phyloP scores from a whole-genome alignment of 2,888 invertebrate species.

The Trichacis sp. region DNA sequence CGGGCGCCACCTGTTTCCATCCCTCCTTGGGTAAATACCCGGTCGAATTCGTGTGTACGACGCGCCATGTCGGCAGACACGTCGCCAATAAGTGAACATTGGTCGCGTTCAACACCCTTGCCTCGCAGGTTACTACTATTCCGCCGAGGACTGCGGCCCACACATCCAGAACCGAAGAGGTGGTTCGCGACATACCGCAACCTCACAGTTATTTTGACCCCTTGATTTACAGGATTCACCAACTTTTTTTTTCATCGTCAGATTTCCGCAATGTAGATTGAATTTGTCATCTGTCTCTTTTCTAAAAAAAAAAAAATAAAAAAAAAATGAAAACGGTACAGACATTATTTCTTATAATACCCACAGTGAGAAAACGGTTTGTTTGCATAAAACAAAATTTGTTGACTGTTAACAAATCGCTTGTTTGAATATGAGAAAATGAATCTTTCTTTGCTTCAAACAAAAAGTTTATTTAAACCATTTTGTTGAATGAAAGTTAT shows the following conservation, averaged over 20 bases:
- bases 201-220: slow-evolving; percentile 47
- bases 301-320: no score
- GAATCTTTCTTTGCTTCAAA: no score
- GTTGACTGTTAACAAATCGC: no score
- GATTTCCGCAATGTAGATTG: no score
- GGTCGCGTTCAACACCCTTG: slow-evolving; percentile 55
- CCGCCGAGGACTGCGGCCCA: slow-evolving; percentile 38
- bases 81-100: slow-evolving; percentile 69
- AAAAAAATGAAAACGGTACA: no score
- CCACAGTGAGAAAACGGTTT: no score
- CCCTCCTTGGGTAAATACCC: slow-evolving; percentile 28
- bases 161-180: slow-evolving; percentile 33
- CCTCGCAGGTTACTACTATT: slow-evolving; percentile 35
- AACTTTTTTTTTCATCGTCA: slow-evolving; percentile 21
- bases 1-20: slow-evolving; percentile 66
- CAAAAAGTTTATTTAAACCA: no score
- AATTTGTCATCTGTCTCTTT: no score
- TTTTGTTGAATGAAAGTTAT: no score
- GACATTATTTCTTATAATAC: no score
- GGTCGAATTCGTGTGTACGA: slow-evolving; percentile 41
- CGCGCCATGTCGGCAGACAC: slow-evolving; percentile 67
- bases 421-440: no score
- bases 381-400: no score
- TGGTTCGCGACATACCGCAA: slow-evolving; percentile 55
- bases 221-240: slow-evolving; percentile 24